phyloP scores from a whole-genome alignment of 2,888 invertebrate species.

The Dicyrtoma fusca region DNA sequence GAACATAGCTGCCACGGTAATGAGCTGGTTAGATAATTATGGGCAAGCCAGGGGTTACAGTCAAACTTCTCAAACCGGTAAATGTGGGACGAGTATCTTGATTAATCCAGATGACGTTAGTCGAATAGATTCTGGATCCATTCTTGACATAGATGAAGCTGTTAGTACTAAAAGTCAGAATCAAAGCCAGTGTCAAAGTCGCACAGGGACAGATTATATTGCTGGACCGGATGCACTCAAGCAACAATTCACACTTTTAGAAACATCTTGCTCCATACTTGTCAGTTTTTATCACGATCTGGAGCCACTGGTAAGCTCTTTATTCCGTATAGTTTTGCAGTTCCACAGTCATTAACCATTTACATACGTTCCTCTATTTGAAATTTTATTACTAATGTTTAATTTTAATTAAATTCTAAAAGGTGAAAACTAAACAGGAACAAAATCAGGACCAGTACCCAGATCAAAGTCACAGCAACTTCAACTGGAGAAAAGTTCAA shows the following conservation, averaged over 20 bases:
- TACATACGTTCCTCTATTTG: neutral
- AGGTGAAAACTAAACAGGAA: no score
- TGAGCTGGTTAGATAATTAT: slow-evolving; percentile 29
- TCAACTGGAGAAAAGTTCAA: slow-evolving; percentile 18
- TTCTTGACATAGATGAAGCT: slow-evolving; percentile 10
- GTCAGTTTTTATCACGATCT: slow-evolving; percentile 19
- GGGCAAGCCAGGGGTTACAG: slow-evolving; percentile 23
- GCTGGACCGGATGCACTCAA: neutral
- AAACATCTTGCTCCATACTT: slow-evolving; percentile 1
- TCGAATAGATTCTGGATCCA: slow-evolving; percentile 12
- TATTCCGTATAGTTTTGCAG: no score
- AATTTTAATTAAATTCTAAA: no score
- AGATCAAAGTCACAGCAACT: neutral
- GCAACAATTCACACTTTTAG: slow-evolving; percentile 3
- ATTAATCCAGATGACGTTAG: slow-evolving; percentile 19
- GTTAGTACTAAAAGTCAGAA: neutral
- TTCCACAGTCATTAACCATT: no score
- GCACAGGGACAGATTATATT: neutral
- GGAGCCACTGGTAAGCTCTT: slow-evolving; percentile 22
- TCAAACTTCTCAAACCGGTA: neutral
- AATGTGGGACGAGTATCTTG: slow-evolving; percentile 16
- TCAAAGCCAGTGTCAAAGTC: neutral
- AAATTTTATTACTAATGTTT: no score
- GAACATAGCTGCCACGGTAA: slow-evolving; percentile 22
- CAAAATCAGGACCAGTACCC: neutral